phyloP scores from a whole-genome alignment of 1,140 invertebrate species.

The Zaprionus nigranus region DNA sequence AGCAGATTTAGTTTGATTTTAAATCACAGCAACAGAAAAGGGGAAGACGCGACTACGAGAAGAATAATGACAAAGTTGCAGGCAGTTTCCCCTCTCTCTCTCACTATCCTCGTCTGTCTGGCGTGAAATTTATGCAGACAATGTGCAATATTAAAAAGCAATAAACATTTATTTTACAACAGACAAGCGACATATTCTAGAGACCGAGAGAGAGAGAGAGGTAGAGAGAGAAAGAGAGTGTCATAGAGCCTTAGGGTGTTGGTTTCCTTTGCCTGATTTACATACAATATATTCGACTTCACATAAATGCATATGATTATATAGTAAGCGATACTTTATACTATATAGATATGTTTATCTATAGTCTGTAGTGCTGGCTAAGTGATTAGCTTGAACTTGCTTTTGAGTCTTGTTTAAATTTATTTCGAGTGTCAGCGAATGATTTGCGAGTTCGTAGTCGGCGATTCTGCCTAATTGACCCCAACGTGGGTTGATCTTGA shows the following conservation, averaged over 20 bases:
- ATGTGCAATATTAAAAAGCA: constrained; percentile 82
- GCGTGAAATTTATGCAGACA: constrained; percentile 80
- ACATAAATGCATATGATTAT: constrained; percentile 21
- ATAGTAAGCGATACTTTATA: constrained; percentile 11
- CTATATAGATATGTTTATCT: constrained; percentile 1
- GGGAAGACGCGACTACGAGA: constrained; percentile 6
- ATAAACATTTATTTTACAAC: constrained; percentile 82
- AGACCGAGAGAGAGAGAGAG: background rate
- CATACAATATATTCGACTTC: constrained; percentile 31
- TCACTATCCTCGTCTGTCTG: background rate
- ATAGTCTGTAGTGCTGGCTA: constrained; percentile 9
- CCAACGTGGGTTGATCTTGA: constrained; percentile 28
- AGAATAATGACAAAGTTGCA: constrained; percentile 62
- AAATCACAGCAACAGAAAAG: constrained; percentile 50
- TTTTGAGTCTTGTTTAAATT: constrained; percentile 25
- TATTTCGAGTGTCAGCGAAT: constrained; percentile 30
- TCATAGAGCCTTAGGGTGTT: background rate
- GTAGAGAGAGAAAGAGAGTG: background rate
- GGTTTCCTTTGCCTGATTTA: constrained; percentile 41
- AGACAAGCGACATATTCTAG: constrained; percentile 66
- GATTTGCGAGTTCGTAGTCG: constrained; percentile 55
- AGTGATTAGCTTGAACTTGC: constrained; percentile 39
- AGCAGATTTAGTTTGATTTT: constrained; percentile 81
- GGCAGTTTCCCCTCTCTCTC: constrained; percentile 8
- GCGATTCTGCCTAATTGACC: background rate